phyloP scores from a whole-genome alignment of 1,140 invertebrate species.

The Portunus trituberculatus region DNA sequence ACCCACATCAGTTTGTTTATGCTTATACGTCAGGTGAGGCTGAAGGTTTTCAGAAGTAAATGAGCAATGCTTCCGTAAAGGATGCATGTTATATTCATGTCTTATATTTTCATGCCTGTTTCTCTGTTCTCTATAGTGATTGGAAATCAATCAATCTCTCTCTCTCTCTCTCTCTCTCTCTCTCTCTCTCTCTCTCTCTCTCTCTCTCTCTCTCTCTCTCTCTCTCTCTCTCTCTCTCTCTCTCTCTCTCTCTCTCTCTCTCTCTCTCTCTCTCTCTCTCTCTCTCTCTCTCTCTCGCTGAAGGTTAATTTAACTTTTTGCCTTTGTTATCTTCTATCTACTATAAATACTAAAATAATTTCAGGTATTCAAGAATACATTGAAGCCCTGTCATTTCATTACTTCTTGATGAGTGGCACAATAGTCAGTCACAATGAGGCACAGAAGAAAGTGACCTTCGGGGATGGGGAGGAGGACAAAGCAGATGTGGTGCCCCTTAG shows the following conservation, averaged over 20 bases:
- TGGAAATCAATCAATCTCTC: no score
- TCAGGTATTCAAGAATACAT: constrained; percentile 92
- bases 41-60: background rate
- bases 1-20: constrained; percentile 87
- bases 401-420: constrained; percentile 83
- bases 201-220: no score
- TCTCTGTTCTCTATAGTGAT: no score
- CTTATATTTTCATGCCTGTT: background rate
- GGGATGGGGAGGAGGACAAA: constrained; percentile 62
- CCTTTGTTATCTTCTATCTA: no score
- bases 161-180: no score
- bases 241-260: constrained; percentile 46
- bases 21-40: constrained; percentile 85
- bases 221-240: background rate
- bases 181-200: no score
- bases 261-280: constrained; percentile 55
- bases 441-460: constrained; percentile 81
- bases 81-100: background rate
- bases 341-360: constrained; percentile 32
- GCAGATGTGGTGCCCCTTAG: constrained; percentile 70
- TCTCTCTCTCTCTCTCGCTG: constrained; percentile 42
- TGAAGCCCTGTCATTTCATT: constrained; percentile 90
- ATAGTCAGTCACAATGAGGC: constrained; percentile 82
- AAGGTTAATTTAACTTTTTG: no score
- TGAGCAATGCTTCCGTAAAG: background rate